phyloP scores from a whole-genome alignment of 2,797 vertebrate species.

The Lemur catta region DNA sequence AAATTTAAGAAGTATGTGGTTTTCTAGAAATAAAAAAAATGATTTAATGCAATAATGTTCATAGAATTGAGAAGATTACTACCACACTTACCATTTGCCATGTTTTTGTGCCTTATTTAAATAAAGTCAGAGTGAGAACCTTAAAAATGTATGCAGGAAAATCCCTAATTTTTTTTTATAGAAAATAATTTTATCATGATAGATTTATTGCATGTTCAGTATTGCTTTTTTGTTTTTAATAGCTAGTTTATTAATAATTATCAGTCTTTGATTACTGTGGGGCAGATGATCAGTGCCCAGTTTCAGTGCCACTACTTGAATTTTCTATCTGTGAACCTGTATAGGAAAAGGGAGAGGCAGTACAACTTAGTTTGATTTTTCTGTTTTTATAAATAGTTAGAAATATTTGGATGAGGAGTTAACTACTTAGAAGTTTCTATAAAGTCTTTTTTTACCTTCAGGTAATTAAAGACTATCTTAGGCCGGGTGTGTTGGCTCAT shows the following conservation, averaged over 20 bases:
- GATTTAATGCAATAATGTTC: background rate
- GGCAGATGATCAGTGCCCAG: background rate
- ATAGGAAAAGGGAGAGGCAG: background rate
- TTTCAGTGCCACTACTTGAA: background rate
- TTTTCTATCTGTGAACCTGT: background rate
- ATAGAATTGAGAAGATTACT: background rate
- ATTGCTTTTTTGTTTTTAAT: background rate
- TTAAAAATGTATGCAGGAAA: background rate
- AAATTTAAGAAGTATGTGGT: background rate
- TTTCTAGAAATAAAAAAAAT: background rate
- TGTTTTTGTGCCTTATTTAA: slow-evolving; percentile 8
- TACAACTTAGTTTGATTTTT: background rate
- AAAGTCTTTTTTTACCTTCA: background rate
- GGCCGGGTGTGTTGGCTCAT: too few relatives aligned
- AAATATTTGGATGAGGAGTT: background rate
- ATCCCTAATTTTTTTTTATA: slow-evolving; percentile 9
- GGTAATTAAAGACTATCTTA: background rate
- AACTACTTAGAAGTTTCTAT: background rate
- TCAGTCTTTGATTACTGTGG: background rate
- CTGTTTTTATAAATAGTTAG: slow-evolving; percentile 11
- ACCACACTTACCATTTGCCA: background rate
- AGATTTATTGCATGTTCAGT: background rate
- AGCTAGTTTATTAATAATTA: background rate
- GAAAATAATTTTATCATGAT: slow-evolving; percentile 5
- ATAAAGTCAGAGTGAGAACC: background rate